Percentiles rank a stretch among this genome's conserved stretches.
phyloP scores from a whole-genome alignment of 1,140 invertebrate species.

The Geopemphigus sp. region DNA sequence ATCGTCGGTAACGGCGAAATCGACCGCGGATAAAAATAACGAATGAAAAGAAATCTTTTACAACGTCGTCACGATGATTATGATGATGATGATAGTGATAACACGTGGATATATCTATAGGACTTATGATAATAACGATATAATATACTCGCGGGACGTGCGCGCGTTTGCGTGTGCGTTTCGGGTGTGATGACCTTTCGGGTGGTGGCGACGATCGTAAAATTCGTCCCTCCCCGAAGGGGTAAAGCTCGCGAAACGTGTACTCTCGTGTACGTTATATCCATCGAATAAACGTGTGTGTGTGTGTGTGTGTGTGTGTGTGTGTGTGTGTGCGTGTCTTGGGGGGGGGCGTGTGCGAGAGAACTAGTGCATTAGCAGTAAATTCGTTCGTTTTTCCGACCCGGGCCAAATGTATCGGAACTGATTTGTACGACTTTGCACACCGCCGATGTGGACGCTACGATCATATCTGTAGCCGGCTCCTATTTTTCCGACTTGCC shows the following conservation, averaged over 20 bases:
- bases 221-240: neutral
- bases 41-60: too few species aligned
- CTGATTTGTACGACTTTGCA: slow-evolving; percentile 39
- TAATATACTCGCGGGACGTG: neutral
- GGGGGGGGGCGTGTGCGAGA: neutral
- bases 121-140: too few species aligned
- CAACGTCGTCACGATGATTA: too few species aligned
- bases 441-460: neutral
- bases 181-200: slow-evolving; percentile 34
- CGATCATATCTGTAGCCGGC: too few species aligned
- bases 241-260: slow-evolving; percentile 7
- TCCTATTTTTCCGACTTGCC: too few species aligned
- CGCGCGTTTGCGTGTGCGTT: neutral
- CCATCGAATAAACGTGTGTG: too few species aligned
- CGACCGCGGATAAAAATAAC: too few species aligned
- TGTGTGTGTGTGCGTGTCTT: too few species aligned
- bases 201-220: neutral
- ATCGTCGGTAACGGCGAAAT: too few species aligned
- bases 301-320: neutral
- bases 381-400: slow-evolving; percentile 36
- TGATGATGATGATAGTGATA: too few species aligned
- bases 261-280: too few species aligned
- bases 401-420: slow-evolving; percentile 42
- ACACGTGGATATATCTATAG: too few species aligned
- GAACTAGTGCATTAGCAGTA: slow-evolving; percentile 11